Evolutionary conservation across 2,113 vertebrate species (phyloP).

Genomic region (Dolichallabes microphthalmus): DNA sequence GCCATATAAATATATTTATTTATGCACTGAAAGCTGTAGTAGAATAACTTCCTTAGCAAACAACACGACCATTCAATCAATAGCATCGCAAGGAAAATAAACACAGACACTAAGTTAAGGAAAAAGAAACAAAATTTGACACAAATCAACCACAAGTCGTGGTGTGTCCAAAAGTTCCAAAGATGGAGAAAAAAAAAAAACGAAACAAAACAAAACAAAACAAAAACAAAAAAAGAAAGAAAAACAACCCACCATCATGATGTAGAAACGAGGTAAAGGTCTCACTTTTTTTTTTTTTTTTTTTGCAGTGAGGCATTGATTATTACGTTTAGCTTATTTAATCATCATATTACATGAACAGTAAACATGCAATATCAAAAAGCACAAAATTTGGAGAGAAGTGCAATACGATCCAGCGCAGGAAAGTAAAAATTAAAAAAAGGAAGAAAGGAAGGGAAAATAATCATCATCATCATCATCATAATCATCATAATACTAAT

Average conservation of each 20-base stretch:
- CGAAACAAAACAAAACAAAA: no score
- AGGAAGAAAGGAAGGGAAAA: neutral
- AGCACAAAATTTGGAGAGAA: slow-evolving; percentile 60
- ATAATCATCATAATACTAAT: no score
- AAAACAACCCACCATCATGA: slow-evolving; percentile 69
- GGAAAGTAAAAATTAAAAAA: slow-evolving; percentile 6
- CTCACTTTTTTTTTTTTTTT: slow-evolving; percentile 8
- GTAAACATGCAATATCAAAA: slow-evolving; percentile 75
- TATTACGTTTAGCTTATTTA: slow-evolving; percentile 61
- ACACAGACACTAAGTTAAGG: slow-evolving; percentile 23
- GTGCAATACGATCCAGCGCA: slow-evolving; percentile 34
- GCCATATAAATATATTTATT: slow-evolving; percentile 84
- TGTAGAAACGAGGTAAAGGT: slow-evolving; percentile 58
- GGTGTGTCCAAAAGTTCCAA: slow-evolving; percentile 61
- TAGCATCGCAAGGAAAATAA: slow-evolving; percentile 70
- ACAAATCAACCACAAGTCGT: slow-evolving; percentile 68
- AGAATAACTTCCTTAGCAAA: slow-evolving; percentile 69
- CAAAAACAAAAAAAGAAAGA: no score
- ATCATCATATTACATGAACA: slow-evolving; percentile 65
- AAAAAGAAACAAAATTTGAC: slow-evolving; percentile 65
- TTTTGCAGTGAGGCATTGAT: slow-evolving; percentile 55
- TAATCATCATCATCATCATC: neutral
- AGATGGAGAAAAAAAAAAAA: slow-evolving; percentile 23
- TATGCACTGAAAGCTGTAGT: slow-evolving; percentile 66
- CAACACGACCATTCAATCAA: slow-evolving; percentile 71